These are phyloP conservation scores for Balearica regulorum DNA, from an alignment of 2,797 vertebrate species.

Conservation along the genomic window DNA sequence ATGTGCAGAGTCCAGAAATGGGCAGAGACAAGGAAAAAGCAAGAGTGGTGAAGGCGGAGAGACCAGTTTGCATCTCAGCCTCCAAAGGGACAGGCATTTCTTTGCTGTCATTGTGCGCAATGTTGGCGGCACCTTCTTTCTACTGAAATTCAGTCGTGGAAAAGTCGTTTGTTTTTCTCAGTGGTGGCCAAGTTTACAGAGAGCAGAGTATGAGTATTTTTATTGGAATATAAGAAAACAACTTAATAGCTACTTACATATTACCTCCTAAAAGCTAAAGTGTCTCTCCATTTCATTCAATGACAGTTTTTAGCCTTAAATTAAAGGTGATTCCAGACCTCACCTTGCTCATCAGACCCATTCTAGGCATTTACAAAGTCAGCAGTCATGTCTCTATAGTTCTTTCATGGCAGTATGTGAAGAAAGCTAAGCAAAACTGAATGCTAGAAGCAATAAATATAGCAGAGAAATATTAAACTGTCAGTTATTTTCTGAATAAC, in stretches of 20 bases:
- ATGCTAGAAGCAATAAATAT: background rate
- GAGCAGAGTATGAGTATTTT: background rate
- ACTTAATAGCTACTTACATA: background rate
- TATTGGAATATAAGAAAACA: background rate
- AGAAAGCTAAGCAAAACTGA: background rate
- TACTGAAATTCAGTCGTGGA: fast-evolving
- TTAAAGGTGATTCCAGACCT: background rate
- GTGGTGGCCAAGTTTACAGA: background rate
- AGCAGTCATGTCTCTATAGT: background rate
- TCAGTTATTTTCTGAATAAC: background rate
- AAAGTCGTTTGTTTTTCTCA: background rate
- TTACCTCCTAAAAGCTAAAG: background rate
- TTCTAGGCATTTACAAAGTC: background rate
- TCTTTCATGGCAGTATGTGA: background rate
- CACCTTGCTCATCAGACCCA: background rate
- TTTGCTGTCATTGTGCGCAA: background rate
- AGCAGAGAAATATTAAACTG: background rate
- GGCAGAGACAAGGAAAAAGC: background rate
- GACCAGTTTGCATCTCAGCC: background rate
- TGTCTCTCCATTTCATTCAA: background rate
- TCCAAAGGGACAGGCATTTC: background rate
- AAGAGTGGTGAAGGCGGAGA: background rate
- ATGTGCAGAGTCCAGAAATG: background rate
- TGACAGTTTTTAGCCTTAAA: background rate
- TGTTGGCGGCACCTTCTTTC: background rate